These are phyloP conservation scores for Brienomyrus brachyistius DNA, from an alignment of 2,113 vertebrate genomes.

Conservation along the genomic window DNA sequence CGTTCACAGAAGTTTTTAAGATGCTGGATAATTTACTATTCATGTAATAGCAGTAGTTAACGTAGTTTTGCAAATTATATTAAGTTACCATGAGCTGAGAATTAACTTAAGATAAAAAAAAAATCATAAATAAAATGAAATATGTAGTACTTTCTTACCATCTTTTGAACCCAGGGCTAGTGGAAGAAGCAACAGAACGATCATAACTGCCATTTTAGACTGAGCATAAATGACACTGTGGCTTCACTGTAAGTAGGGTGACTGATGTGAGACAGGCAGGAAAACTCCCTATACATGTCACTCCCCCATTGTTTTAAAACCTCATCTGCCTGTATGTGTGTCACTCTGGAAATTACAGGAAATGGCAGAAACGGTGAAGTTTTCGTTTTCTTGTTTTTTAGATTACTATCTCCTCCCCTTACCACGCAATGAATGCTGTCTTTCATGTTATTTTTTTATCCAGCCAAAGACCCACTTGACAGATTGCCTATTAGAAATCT, in stretches of 20 bases:
- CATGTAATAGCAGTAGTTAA: not conserved
- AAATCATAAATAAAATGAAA: not conserved
- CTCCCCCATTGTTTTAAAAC: not conserved
- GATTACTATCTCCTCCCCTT: not conserved
- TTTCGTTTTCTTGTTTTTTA: not conserved
- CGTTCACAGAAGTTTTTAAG: not conserved
- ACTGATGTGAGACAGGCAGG: not conserved
- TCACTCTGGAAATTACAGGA: not conserved
- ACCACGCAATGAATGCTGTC: not conserved
- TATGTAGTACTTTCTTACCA: not conserved
- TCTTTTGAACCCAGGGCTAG: not conserved
- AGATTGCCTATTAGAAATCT: not conserved
- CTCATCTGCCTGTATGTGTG: not conserved
- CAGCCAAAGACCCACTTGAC: not conserved
- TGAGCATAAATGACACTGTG: not conserved
- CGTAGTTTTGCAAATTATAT: not conserved
- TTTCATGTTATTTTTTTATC: not conserved
- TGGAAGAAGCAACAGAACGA: not conserved
- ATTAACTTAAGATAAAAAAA: not conserved
- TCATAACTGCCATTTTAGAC: not conserved
- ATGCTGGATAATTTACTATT: not conserved
- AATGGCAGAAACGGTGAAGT: not conserved
- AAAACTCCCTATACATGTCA: not conserved
- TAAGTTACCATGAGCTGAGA: not conserved
- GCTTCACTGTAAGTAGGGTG: not conserved